These are phyloP conservation scores for Acleris sparsana DNA, from an alignment of 2,888 invertebrate species.

Conservation along the genomic window DNA sequence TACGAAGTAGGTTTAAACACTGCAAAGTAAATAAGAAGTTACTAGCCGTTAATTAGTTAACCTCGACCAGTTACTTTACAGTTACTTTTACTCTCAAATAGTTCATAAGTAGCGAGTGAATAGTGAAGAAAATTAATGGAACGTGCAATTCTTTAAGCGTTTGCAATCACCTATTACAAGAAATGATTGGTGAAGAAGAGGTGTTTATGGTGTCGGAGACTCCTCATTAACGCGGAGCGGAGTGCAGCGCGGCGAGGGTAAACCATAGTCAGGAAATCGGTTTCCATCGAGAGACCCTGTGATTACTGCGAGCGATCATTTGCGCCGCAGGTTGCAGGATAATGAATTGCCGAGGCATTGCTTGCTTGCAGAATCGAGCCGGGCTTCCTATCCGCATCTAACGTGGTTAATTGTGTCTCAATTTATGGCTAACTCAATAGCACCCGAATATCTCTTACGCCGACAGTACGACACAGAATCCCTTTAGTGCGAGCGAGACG, in stretches of 20 bases:
- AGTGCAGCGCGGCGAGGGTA: constrained; percentile 61
- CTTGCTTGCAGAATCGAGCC: constrained; percentile 74
- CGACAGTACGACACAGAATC: constrained; percentile 2
- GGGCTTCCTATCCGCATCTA: constrained; percentile 64
- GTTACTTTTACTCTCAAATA: too few species aligned
- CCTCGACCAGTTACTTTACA: too few species aligned
- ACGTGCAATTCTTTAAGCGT: constrained; percentile 37
- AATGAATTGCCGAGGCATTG: constrained; percentile 73
- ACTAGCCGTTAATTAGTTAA: too few species aligned
- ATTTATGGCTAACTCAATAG: constrained; percentile 24
- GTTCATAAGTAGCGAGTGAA: too few species aligned
- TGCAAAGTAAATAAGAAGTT: too few species aligned
- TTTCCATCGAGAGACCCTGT: constrained; percentile 64
- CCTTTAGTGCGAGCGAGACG: constrained; percentile 22
- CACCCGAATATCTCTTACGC: constrained; percentile 16
- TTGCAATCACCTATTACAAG: constrained; percentile 45
- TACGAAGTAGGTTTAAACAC: too few species aligned
- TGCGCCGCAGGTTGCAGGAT: constrained; percentile 57
- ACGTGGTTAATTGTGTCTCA: constrained; percentile 63
- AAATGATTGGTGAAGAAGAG: constrained; percentile 41
- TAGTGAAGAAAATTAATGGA: background rate
- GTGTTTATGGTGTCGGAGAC: constrained; percentile 59
- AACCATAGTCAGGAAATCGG: constrained; percentile 61
- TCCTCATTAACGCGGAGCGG: constrained; percentile 59
- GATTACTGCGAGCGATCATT: constrained; percentile 72